phyloP scores from a whole-genome alignment of 2,113 vertebrate species.

The Phrynosoma blainvillii region DNA sequence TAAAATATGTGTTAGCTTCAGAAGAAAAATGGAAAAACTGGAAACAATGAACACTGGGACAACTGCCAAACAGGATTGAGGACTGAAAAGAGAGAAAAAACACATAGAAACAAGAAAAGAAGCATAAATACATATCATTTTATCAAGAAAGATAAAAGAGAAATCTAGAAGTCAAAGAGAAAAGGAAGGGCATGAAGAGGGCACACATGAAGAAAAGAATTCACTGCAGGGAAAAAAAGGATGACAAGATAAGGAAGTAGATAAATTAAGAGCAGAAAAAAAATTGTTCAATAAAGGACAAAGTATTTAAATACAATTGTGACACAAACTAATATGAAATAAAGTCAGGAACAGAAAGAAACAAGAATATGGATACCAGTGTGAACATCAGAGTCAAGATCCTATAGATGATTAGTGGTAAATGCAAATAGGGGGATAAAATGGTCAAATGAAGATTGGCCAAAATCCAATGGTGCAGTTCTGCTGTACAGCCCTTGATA shows the following conservation, averaged over 20 bases:
- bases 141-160: neutral
- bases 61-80: neutral
- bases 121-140: neutral
- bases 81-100: neutral
- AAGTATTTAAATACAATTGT: neutral
- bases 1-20: neutral
- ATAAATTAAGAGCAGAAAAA: neutral
- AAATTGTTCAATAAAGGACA: neutral
- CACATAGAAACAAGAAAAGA: neutral
- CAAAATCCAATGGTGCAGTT: neutral
- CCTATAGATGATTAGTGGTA: neutral
- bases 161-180: neutral
- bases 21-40: neutral
- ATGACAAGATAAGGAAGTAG: neutral
- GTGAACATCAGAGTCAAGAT: neutral
- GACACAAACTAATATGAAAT: neutral
- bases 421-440: neutral
- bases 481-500: neutral
- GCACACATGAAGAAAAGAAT: neutral
- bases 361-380: neutral
- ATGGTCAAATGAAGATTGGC: neutral
- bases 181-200: neutral
- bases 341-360: neutral
- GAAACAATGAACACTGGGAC: neutral
- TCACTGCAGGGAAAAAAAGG: neutral